These are phyloP conservation scores for Aviceda subcristata DNA, from an alignment of 2,113 vertebrate species.

Conservation along the genomic window DNA sequence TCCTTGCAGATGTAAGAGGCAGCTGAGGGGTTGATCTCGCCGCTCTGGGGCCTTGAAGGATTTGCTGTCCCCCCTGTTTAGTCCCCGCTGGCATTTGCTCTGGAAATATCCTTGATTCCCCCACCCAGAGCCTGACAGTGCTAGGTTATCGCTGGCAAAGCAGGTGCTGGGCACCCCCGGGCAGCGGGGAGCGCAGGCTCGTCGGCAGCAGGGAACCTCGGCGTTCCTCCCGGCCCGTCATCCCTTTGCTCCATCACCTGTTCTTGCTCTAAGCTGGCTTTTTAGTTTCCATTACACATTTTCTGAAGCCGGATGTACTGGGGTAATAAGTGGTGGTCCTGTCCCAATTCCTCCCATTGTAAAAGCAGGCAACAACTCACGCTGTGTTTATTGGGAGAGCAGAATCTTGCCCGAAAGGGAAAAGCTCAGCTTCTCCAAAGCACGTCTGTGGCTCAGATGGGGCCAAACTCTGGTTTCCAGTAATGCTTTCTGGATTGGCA, in stretches of 20 bases:
- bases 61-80: background rate
- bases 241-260: background rate
- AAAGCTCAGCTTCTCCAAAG: background rate
- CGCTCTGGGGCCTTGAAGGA: background rate
- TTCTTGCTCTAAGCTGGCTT: background rate
- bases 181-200: background rate
- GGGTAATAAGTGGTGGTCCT: no score
- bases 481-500: background rate
- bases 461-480: background rate
- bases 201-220: background rate
- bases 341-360: background rate
- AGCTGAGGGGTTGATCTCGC: background rate
- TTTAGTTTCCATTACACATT: background rate
- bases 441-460: background rate
- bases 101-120: background rate
- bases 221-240: background rate
- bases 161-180: rapidly evolving
- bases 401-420: background rate
- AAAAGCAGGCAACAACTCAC: background rate
- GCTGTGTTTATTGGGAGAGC: background rate
- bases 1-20: background rate
- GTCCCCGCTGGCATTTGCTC: background rate
- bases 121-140: background rate
- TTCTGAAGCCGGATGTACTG: background rate
- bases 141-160: background rate